Evolutionary conservation across 2,113 vertebrate species (phyloP), one percentile per base, ranked within the genome.

Genomic region (Pungitius pungitius): DNA sequence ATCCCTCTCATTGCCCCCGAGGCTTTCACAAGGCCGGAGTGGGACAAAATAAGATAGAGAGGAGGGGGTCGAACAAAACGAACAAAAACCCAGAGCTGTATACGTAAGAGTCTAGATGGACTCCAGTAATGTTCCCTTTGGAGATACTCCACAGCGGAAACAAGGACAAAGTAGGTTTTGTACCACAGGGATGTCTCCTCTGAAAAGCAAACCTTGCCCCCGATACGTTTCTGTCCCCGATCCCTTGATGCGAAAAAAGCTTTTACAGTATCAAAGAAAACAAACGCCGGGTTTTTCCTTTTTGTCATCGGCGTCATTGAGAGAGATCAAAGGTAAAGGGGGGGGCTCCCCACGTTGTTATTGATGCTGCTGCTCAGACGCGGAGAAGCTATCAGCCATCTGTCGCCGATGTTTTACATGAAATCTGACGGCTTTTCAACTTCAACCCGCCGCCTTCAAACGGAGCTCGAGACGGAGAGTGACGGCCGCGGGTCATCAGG

Each of bases 241-340:
- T 77, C 64, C 70, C 24, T 67, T 87, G 81, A 84, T 82, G 89
- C 75, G 72, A 75, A 87, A 89, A 90, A 72, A 80, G 81, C 88
- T 85, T 87, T 88, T 68, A 73, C 60, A 68, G 70, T 64, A 75
- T 69, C 62, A 87, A 84, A 85, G 75, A 64, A 69, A 70, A 59
- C 73, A 63, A 77, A 81, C 14, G 54, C 73, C 51, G n/a, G n/a
- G 74, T 22, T 65, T 82, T 68, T 73, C 33, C 15, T 24, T 14
- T 4, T 51, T 57, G 54, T 76, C 45, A 74, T 81, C 51, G 35
- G 18, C 49, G 3, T 75, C 61, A 70, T 77, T 82, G 65, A 79
- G 11, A 20, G 22, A 62, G 73, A 87, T 85, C 69, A 76, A 75
- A 79, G 75, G 66, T 47, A 39, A 26, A 39, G 69, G 77, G 67